phyloP scores from a whole-genome alignment of 2,888 invertebrate species.

The Scaptomyza flava region DNA sequence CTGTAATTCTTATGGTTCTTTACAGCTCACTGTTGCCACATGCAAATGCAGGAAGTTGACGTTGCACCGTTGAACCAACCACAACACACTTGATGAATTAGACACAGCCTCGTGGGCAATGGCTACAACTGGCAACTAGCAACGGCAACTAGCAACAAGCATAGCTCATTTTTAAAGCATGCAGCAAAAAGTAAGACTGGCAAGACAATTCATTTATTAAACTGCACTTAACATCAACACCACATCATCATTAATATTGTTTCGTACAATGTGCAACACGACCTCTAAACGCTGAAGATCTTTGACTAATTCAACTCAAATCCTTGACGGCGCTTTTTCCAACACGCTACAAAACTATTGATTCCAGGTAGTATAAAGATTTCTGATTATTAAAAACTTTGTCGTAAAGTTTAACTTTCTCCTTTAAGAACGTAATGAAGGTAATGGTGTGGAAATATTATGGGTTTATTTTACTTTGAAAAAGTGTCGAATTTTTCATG shows the following conservation, averaged over 20 bases:
- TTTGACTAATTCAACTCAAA: slow-evolving; percentile 26
- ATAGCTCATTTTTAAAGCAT: slow-evolving; percentile 54
- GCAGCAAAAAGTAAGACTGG: slow-evolving; percentile 29
- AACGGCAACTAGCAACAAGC: slow-evolving; percentile 32
- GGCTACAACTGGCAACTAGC: slow-evolving; percentile 22
- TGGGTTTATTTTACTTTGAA: no score
- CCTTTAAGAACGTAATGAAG: no score
- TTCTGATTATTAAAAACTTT: no score
- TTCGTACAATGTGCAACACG: slow-evolving; percentile 21
- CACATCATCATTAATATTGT: slow-evolving; percentile 82
- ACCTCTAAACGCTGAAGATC: slow-evolving; percentile 29
- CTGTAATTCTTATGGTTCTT: slow-evolving; percentile 10
- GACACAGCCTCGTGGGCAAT: slow-evolving; percentile 58
- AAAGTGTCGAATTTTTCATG: no score
- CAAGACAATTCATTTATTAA: slow-evolving; percentile 82
- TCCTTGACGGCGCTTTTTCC: slow-evolving; percentile 25
- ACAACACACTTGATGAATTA: slow-evolving; percentile 66
- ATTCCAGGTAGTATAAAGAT: not conserved
- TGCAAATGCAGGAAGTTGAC: slow-evolving; percentile 79
- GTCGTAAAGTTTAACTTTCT: no score
- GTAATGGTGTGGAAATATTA: no score
- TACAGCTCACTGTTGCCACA: slow-evolving; percentile 31
- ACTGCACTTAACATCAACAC: slow-evolving; percentile 83
- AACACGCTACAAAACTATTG: slow-evolving; percentile 1
- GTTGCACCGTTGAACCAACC: slow-evolving; percentile 23